A percentile compares a stretch with the other conserved stretches of the same genome.
These are phyloP conservation scores for Habrosyne pyritoides DNA, from an alignment of 2,888 invertebrate species.

Conservation along the genomic window DNA sequence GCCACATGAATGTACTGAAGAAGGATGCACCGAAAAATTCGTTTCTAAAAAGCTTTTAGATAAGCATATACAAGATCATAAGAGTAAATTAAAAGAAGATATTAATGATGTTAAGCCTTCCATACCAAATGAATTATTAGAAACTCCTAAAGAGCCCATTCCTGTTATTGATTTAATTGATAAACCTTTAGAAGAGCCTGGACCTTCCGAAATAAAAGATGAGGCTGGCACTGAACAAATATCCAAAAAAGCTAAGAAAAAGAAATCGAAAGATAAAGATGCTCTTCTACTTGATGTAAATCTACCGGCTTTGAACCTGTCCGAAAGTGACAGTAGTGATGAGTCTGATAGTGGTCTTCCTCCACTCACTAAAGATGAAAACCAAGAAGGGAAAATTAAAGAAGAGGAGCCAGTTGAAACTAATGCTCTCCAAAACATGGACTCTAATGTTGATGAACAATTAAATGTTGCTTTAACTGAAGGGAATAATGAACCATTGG, in stretches of 20 bases:
- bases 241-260: conserved; percentile 75
- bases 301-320: conserved; percentile 91
- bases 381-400: conserved; percentile 39
- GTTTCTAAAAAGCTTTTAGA: conserved; percentile 90
- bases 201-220: conserved; percentile 58
- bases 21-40: conserved; percentile 89
- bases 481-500: conserved; percentile 45
- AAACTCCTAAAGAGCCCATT: conserved; percentile 58
- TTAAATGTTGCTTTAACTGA: conserved; percentile 37
- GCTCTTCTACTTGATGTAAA: conserved; percentile 81
- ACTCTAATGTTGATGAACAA: conserved; percentile 23
- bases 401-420: conserved; percentile 33
- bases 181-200: conserved; percentile 61
- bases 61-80: conserved; percentile 88
- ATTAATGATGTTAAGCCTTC: conserved; percentile 53
- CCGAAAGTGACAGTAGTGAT: conserved; percentile 92
- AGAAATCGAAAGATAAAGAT: conserved; percentile 76
- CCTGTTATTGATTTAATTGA: conserved; percentile 69
- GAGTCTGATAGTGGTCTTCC: conserved; percentile 80
- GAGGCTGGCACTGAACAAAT: conserved; percentile 56
- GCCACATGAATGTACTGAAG: conserved; percentile 89
- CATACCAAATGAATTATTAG: conserved; percentile 45
- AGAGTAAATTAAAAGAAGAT: conserved; percentile 61
- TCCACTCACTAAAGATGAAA: conserved; percentile 50
- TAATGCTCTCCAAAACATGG: conserved; percentile 26